Conservation (phyloP, 2,113 vertebrate genomes). For the Xiphophorus maculatus region DNA sequence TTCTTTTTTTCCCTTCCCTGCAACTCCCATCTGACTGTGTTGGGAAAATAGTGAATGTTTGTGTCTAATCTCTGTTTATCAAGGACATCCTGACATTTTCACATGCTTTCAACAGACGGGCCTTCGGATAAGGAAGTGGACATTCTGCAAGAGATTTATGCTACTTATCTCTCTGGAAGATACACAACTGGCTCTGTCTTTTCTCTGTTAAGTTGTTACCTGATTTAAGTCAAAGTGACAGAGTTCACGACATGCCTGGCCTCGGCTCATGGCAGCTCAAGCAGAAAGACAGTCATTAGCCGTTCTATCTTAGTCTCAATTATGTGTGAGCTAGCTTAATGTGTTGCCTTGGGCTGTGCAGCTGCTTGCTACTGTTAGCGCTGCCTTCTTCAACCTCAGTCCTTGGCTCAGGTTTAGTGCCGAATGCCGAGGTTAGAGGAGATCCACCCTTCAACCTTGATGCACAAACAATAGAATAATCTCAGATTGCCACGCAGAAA, state of each 20-base stretch:
- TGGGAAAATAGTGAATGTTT: conserved; percentile 6
- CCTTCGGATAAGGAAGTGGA: conserved; percentile 14
- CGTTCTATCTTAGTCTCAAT: conserved; percentile 47
- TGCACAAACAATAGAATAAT: conserved; percentile 50
- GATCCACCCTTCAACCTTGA: conserved; percentile 49
- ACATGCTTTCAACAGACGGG: conserved; percentile 19
- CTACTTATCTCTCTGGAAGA: conserved; percentile 17
- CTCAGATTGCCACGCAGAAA: conserved; percentile 34
- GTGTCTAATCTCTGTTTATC: conserved; percentile 38
- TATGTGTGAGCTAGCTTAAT: conserved; percentile 51
- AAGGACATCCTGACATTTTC: conserved; percentile 53
- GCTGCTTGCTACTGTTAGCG: conserved; percentile 51
- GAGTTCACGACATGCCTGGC: conserved; percentile 51
- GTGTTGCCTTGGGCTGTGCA: conserved; percentile 69
- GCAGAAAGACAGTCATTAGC: conserved; percentile 56
- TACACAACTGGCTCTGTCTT: not conserved
- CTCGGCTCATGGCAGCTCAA: conserved; percentile 31
- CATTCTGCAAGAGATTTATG: not conserved
- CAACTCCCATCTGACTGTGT: conserved; percentile 43
- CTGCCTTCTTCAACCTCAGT: conserved; percentile 42
- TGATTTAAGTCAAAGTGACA: conserved; percentile 55
- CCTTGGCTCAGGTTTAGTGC: conserved; percentile 48
- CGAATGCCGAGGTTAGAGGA: conserved; percentile 45
- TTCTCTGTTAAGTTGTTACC: not conserved
- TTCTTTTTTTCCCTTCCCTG: conserved; percentile 36